Base-by-base conservation (phyloP, 2,797 vertebrate species). In the Anguilla obscura region DNA sequence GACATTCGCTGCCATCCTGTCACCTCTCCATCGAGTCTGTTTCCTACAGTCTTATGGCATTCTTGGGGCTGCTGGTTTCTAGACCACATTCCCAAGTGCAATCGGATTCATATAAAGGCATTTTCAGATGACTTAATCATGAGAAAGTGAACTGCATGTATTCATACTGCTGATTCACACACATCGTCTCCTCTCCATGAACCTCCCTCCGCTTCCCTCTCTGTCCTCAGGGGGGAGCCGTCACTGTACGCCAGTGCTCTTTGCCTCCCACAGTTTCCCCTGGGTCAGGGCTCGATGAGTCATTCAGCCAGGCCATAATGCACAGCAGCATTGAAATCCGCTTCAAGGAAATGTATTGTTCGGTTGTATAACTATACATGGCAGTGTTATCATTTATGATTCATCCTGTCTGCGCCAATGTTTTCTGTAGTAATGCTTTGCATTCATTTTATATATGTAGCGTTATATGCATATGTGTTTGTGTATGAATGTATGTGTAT, bases 301-400 rank as follows among this genome's bases (percentile, higher is more conserved):
- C 79, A 82, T 82, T 82, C 8, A 45, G 40, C 79, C 24, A 18
- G 21, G 10, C 79, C 79, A 82, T 5, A 82, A 9, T 82, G 45
- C 40, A 48, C 45, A 16, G 74, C 36, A 79, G 33, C 36, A 40
- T 18, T 79, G 1, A 82, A 82, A 48, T 82, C 40, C 12, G 79
- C 79, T 50, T 82, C 45, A 50, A 48, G 79, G 40, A 45, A 82
- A 82, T 7, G 74, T 79, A 40, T 82, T 50, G 48, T 82, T 82
- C 3, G 45, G 45, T 82, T 82, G 36, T 82, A 50, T 21, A 48
- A 82, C 18, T n/a, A 2, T 79, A 40, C 36, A 36, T 48, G 45
- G 79, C 40, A 21, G 36, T 45, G 7, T 40, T 80, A 48, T 45
- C 36, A 45, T 36, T 79, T 36, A 79, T 79, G 16, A 45, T 48